Conservation (phyloP, 2,888 invertebrate species). For the Adelognathus sp. region DNA sequence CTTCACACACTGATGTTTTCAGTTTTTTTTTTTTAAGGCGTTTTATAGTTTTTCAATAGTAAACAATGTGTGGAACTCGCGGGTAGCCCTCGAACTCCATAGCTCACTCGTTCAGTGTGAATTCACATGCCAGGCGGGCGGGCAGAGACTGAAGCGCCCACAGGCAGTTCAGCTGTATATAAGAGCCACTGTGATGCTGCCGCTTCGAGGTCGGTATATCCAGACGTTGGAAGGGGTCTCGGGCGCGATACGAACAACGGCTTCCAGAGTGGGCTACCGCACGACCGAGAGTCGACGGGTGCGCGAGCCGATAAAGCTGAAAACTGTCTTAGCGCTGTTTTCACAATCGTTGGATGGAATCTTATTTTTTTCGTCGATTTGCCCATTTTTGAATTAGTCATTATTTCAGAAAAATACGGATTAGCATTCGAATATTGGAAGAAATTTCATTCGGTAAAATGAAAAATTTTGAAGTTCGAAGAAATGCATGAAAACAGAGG, state of each 20-base stretch:
- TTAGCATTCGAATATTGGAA: too few relatives aligned
- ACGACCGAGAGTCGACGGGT: not conserved
- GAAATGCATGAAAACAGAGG: too few relatives aligned
- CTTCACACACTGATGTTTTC: too few relatives aligned
- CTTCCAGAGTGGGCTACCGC: slow-evolving; percentile 42
- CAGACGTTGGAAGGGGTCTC: slow-evolving; percentile 22
- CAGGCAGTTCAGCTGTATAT: slow-evolving; percentile 73
- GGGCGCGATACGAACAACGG: not conserved
- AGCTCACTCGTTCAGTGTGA: slow-evolving; percentile 66
- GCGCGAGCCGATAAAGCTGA: not conserved
- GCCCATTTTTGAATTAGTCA: too few relatives aligned
- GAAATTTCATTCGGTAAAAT: too few relatives aligned
- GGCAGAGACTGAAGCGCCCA: slow-evolving; percentile 76
- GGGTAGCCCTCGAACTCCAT: slow-evolving; percentile 70
- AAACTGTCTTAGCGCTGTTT: not conserved
- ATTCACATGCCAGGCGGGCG: slow-evolving; percentile 73
- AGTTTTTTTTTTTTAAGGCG: slow-evolving; percentile 17
- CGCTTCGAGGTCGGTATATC: slow-evolving; percentile 54
- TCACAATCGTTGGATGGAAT: too few relatives aligned
- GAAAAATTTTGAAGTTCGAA: too few relatives aligned
- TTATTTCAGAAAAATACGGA: too few relatives aligned
- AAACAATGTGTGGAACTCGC: slow-evolving; percentile 64
- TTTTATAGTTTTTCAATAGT: slow-evolving; percentile 44
- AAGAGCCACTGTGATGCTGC: slow-evolving; percentile 64
- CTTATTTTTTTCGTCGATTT: too few relatives aligned